Evolutionary conservation across 30 jellyfish, hydroid and myxozoan species (phyloP), one percentile per base, ranked within the genome.

Genomic region (Hydractinia symbiolongicarpus): DNA sequence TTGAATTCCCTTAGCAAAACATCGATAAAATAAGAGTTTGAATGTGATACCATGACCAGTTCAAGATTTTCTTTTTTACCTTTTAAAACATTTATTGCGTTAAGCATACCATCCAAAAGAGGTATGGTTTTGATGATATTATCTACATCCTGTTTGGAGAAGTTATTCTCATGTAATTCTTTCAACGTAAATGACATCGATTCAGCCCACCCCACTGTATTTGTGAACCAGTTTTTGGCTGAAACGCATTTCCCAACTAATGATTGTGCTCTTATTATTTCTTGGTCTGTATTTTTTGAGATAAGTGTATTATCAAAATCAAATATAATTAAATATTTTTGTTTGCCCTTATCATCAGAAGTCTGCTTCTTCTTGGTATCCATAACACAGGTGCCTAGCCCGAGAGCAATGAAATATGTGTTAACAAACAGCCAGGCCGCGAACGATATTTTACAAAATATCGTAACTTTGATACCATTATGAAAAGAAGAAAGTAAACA

Each of bases 241-340:
- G 76, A 10, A 15, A 21, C 40, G 16, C 52, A 64, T 6, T 64
- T 7, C 13, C 66, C 66, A 9, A 85, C 53, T 21, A 9, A 61
- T 4, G 88, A 78, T 8, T 55, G 62, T 86, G 79, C 14, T 49
- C 79, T 86, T 52, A 77, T n/a, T 4, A 85, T 76, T 21, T 74
- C 80, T 17, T 67, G 14, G 55, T 85, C 94, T 1, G 94, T 85
- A 78, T 85, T 85, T 40, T 86, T 86, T 55, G 78, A 84, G 58
- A 85, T 54, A 8, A 85, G 64, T 7, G 94, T 85, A 53, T 85
- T 85, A 57, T 85, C 94, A 61, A 85, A 85, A 77, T 85, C 94
- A 70, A 85, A 79, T n/a, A 85, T 79, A 9, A 85, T 67, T 10
- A 82, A 69, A 62, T 70, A 61, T 71, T 82, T 61, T 79, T n/a